Evolutionary conservation across 2,797 vertebrate genomes (phyloP).

Genomic region (Podargus strigoides): DNA sequence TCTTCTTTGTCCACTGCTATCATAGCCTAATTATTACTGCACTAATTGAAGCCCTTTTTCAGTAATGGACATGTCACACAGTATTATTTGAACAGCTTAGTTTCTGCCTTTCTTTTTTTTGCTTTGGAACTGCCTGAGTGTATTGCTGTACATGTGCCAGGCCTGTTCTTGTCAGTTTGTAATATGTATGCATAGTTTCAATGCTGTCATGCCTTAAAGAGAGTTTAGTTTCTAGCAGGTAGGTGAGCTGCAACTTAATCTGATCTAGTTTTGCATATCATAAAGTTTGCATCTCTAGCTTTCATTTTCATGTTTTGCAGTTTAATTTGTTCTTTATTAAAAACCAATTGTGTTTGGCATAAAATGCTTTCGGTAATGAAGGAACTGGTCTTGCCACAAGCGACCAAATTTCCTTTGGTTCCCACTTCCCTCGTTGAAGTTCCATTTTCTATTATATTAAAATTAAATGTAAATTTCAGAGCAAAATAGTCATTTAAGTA

Average conservation of each 20-base stretch:
- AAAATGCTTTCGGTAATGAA: neutral
- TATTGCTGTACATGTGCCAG: neutral
- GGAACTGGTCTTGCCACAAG: neutral
- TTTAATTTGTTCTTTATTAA: neutral
- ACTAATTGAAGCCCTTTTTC: neutral
- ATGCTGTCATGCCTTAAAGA: neutral
- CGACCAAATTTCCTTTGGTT: neutral
- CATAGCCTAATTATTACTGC: neutral
- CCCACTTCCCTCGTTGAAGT: neutral
- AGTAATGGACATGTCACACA: neutral
- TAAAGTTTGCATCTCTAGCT: neutral
- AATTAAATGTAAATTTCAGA: neutral
- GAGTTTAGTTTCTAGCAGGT: neutral
- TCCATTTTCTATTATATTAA: neutral
- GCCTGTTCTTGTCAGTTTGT: neutral
- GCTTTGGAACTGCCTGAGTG: neutral
- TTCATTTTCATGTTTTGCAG: neutral
- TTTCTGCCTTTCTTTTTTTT: neutral
- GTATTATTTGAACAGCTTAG: neutral
- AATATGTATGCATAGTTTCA: neutral
- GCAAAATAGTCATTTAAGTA: neutral
- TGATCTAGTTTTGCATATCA: neutral
- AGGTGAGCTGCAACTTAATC: neutral
- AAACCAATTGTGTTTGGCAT: neutral
- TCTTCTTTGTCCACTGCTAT: neutral